Evolutionary conservation across 1,140 invertebrate genomes (phyloP), one percentile per base, ranked within the genome.

Genomic region (Coptotermes formosanus): DNA sequence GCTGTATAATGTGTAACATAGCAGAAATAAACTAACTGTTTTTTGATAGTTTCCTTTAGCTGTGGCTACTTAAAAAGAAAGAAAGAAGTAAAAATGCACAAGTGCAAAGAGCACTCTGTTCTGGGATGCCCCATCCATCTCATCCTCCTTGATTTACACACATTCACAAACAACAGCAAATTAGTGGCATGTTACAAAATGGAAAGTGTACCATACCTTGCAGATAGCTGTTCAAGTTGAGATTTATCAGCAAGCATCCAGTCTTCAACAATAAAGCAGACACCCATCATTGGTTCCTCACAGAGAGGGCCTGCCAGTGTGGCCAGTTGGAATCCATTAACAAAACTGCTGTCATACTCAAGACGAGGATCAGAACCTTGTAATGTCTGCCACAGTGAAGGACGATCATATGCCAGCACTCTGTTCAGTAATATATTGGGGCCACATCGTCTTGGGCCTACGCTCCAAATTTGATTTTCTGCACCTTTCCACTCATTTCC

Each of bases 201-300:
- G 4, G 14, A 55, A 19, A 48, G 9, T 9, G 45, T 12, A 12
- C 1, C 7, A 19, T 55, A 55, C 52, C 52, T 16, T 30, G 64
- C 7, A 30, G 64, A 75, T 30, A 16, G 25, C 3, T 11, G 64
- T 7, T 75, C 64, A 8, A 30, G 25, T n/a, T 25, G n/a, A n/a
- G 38, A 16, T 32, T 69, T 19, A 7, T 38, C 25, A 43, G 93
- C 90, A 14, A 94, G 89, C 85, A 92, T 92, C 96, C 96, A 97
- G 89, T 96, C 95, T 89, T 98, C 95, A 4, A 99, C 92, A 87
- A 97, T 92, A 91, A 99, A 98, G 86, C 95, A 97, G 1, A 99
- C 97, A 3, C 98, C 98, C 92, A 96, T 96, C 96, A 99, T 97
- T 30, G 98, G 97, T 89, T 99, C 98, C 90, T 99, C 97, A 92